phyloP scores from a whole-genome alignment of 2,888 invertebrate genomes.

The Malthinus seriepunctatus region DNA sequence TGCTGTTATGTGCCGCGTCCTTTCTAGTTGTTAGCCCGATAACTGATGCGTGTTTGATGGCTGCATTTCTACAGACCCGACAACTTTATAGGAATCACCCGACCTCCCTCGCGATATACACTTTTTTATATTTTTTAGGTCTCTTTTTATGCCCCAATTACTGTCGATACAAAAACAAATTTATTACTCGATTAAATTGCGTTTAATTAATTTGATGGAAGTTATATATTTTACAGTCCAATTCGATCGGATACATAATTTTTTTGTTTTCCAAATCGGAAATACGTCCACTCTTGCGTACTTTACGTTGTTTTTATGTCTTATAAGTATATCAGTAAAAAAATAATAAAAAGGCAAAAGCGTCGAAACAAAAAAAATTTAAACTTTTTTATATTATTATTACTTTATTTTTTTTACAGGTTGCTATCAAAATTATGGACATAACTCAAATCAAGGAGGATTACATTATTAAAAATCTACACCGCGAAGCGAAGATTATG shows the following conservation, averaged over 20 bases:
- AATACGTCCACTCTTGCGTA: slow-evolving; percentile 2
- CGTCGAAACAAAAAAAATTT: not conserved
- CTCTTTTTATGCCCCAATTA: slow-evolving; percentile 22
- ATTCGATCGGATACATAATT: not conserved
- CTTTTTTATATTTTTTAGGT: slow-evolving; percentile 18
- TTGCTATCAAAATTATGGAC: slow-evolving; percentile 78
- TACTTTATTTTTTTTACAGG: slow-evolving; percentile 54
- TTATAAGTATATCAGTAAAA: slow-evolving; percentile 12
- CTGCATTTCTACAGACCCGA: slow-evolving; percentile 19
- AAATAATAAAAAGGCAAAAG: slow-evolving; percentile 9
- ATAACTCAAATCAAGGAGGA: slow-evolving; percentile 71
- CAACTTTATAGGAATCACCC: slow-evolving; percentile 16
- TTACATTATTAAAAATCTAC: slow-evolving; percentile 71
- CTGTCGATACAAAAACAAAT: slow-evolving; percentile 17
- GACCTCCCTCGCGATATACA: slow-evolving; percentile 13
- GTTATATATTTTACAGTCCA: slow-evolving; percentile 8
- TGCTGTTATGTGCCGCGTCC: slow-evolving; percentile 30
- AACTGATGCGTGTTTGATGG: slow-evolving; percentile 41
- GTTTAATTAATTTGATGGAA: slow-evolving; percentile 18
- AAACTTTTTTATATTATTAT: not conserved
- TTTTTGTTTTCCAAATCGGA: slow-evolving; percentile 6
- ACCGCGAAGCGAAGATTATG: slow-evolving; percentile 73
- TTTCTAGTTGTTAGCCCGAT: slow-evolving; percentile 36
- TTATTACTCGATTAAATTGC: slow-evolving; percentile 15
- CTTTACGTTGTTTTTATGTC: slow-evolving; percentile 12